These are phyloP conservation scores for Microctonus aethiopoides DNA, from an alignment of 2,888 invertebrate genomes.

Conservation along the genomic window DNA sequence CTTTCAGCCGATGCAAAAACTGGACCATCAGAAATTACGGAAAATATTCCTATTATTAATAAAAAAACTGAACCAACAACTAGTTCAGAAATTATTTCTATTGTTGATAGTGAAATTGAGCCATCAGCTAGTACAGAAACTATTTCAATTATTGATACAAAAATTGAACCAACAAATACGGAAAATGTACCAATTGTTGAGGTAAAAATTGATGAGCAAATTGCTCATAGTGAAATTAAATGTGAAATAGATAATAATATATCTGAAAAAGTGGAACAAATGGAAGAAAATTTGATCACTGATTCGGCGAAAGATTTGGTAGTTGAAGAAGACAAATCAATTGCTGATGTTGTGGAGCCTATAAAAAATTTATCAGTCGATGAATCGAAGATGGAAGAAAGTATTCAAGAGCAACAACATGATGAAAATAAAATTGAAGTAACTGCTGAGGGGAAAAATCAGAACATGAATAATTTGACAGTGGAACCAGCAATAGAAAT, in stretches of 20 bases:
- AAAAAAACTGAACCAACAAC: too few relatives aligned
- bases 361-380: background rate
- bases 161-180: too few relatives aligned
- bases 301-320: background rate
- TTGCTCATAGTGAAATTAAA: constrained; percentile 22
- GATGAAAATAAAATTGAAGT: background rate
- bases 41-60: too few relatives aligned
- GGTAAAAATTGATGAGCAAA: constrained; percentile 23
- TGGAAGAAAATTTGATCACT: constrained; percentile 27
- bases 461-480: constrained; percentile 31
- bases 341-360: background rate
- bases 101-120: background rate
- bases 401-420: constrained; percentile 7
- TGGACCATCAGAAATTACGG: too few relatives aligned
- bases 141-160: background rate
- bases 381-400: constrained; percentile 27
- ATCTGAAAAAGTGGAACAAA: constrained; percentile 65
- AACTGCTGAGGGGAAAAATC: constrained; percentile 56
- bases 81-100: too few relatives aligned
- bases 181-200: too few relatives aligned
- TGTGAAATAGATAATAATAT: constrained; percentile 10
- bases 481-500: constrained; percentile 22
- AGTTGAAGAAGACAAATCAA: constrained; percentile 16
- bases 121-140: too few relatives aligned
- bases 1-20: too few relatives aligned